phyloP scores from a whole-genome alignment of 2,888 invertebrate genomes.

The Boloria selene region DNA sequence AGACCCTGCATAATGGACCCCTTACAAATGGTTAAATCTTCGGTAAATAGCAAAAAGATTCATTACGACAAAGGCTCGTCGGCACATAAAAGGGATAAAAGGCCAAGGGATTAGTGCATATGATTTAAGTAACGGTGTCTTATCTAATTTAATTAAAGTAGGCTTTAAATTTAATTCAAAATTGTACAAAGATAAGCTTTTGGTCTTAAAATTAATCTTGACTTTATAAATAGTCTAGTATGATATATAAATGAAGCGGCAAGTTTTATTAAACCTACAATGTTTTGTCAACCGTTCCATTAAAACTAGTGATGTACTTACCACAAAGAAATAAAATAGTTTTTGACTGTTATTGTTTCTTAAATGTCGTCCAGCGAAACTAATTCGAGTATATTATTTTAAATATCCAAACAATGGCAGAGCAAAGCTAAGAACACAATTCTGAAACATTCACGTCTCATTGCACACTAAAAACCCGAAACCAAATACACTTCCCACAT shows the following conservation, averaged over 20 bases:
- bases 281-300: background rate
- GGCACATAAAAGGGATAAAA: conserved; percentile 13
- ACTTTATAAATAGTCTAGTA: too few species aligned
- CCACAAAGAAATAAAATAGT: background rate
- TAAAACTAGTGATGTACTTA: background rate
- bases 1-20: conserved; percentile 34
- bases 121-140: conserved; percentile 6
- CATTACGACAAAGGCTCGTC: conserved; percentile 11
- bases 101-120: conserved; percentile 9
- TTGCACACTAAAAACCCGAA: conserved; percentile 44
- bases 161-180: background rate
- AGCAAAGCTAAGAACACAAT: conserved; percentile 7
- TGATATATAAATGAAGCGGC: too few species aligned
- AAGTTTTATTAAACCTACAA: too few species aligned
- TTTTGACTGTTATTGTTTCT: background rate
- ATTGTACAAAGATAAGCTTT: background rate
- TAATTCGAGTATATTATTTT: background rate
- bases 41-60: conserved; percentile 13
- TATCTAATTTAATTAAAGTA: background rate
- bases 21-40: conserved; percentile 31
- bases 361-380: background rate
- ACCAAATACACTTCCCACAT: conserved; percentile 42
- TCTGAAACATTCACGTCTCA: conserved; percentile 48
- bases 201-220: too few species aligned
- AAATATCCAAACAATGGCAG: conserved; percentile 7